These are phyloP conservation scores for Eupithecia vulgata DNA, from an alignment of 2,888 invertebrate genomes.

Conservation along the genomic window DNA sequence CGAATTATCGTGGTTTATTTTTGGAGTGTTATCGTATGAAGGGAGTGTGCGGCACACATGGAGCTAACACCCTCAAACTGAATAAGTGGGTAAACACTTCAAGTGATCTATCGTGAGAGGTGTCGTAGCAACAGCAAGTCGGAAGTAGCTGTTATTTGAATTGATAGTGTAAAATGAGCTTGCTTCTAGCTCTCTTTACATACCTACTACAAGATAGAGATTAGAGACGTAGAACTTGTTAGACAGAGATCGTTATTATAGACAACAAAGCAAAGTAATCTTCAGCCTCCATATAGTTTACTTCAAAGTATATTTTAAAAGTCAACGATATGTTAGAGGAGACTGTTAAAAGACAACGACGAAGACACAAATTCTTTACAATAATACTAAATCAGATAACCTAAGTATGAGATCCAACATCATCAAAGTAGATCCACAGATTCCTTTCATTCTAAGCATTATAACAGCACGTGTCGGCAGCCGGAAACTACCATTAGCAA, in stretches of 20 bases:
- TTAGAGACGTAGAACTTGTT: not conserved
- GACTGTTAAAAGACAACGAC: not conserved
- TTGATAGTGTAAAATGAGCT: not conserved
- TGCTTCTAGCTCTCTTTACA: no score
- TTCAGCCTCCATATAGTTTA: not conserved
- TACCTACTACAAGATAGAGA: not conserved
- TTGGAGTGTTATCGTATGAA: slow-evolving; percentile 65
- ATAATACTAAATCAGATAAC: not conserved
- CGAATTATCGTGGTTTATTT: slow-evolving; percentile 72
- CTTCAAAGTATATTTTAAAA: not conserved
- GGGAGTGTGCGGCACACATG: slow-evolving; percentile 63
- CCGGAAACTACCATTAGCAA: slow-evolving; percentile 48
- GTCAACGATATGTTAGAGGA: not conserved
- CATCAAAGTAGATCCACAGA: slow-evolving; percentile 38
- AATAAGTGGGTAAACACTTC: slow-evolving; percentile 47
- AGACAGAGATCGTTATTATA: not conserved
- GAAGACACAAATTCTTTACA: not conserved
- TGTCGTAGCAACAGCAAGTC: not conserved
- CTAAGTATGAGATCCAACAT: not conserved
- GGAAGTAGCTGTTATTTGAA: slow-evolving; percentile 5
- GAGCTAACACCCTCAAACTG: slow-evolving; percentile 49
- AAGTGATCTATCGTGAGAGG: not conserved
- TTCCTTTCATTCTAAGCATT: slow-evolving; percentile 47
- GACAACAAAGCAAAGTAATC: not conserved
- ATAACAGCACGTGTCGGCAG: slow-evolving; percentile 43